phyloP scores from a whole-genome alignment of 92 coral and sea anemone species.

The Nematostella vectensis region DNA sequence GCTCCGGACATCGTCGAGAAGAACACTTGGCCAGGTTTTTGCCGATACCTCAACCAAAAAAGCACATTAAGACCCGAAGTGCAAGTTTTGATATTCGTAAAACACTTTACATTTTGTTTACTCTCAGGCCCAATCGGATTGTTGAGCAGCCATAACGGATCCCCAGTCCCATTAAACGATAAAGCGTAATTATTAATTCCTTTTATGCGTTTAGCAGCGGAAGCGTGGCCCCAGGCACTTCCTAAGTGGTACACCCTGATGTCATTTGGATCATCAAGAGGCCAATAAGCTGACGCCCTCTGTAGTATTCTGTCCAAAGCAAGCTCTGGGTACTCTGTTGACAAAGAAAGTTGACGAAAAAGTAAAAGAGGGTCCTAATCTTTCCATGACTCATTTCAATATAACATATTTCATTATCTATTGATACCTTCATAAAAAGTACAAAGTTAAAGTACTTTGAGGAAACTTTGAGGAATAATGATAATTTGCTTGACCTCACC shows the following conservation, averaged over 20 bases:
- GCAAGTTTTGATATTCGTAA: slow-evolving; percentile 4
- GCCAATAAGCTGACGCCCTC: slow-evolving; percentile 38
- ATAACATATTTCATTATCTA: too few relatives aligned
- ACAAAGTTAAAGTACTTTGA: too few relatives aligned
- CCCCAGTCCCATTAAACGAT: slow-evolving; percentile 6
- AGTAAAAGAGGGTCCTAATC: too few relatives aligned
- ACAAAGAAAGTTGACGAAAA: too few relatives aligned
- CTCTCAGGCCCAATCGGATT: neutral
- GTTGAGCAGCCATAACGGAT: neutral
- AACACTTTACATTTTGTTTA: too few relatives aligned
- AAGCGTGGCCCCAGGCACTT: neutral
- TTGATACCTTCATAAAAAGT: too few relatives aligned
- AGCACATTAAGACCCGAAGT: slow-evolving; percentile 4
- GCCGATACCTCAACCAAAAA: slow-evolving; percentile 26
- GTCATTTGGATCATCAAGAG: slow-evolving; percentile 24
- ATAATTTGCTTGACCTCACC: too few relatives aligned
- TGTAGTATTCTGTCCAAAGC: slow-evolving; percentile 9
- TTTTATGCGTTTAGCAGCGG: neutral
- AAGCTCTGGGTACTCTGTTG: slow-evolving; percentile 8
- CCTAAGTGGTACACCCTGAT: slow-evolving; percentile 4
- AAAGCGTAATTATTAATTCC: slow-evolving; percentile 12
- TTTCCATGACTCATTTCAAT: too few relatives aligned
- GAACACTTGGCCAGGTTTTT: slow-evolving; percentile 12
- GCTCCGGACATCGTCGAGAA: neutral
- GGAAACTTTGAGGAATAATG: too few relatives aligned